Percentiles rank a stretch among this genome's conserved stretches.
phyloP scores from a whole-genome alignment of 2,797 vertebrate species.

The Bucorvus abyssinicus region DNA sequence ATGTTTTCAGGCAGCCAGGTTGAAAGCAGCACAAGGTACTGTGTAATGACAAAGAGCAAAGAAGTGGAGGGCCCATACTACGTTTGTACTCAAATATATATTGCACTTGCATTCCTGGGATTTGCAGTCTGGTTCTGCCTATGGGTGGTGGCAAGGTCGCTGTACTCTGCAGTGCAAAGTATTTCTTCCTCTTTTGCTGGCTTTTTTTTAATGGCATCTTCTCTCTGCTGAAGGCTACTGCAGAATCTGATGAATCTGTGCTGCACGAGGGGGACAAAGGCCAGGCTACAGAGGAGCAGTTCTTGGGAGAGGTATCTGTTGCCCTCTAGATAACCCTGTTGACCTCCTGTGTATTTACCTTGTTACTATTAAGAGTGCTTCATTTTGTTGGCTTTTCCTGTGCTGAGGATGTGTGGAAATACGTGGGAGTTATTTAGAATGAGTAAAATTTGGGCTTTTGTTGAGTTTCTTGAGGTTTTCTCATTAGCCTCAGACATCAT shows the following conservation, averaged over 20 bases:
- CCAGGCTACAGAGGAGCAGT: slow-evolving; percentile 72
- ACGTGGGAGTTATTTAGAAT: neutral
- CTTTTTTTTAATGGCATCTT: slow-evolving; percentile 24
- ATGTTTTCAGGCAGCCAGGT: neutral
- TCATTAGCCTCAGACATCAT: neutral
- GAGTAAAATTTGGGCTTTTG: neutral
- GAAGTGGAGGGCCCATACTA: neutral
- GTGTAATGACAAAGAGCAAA: neutral
- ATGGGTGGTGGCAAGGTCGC: neutral
- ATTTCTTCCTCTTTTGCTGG: neutral
- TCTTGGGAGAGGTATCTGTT: slow-evolving; percentile 84
- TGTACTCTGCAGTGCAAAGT: neutral
- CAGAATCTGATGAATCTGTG: slow-evolving; percentile 73
- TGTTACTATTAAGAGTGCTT: neutral
- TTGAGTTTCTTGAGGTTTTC: neutral
- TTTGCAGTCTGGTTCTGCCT: neutral
- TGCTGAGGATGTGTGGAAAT: neutral
- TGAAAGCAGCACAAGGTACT: neutral
- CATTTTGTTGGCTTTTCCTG: neutral
- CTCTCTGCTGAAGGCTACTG: slow-evolving; percentile 70
- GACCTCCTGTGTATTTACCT: neutral
- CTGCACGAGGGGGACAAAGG: slow-evolving; percentile 63
- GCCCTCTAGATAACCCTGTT: slow-evolving; percentile 17
- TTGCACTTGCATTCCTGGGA: neutral
- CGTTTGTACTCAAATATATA: neutral